Conservation (phyloP, 2,888 invertebrate genomes). For the Craniophora ligustri region DNA sequence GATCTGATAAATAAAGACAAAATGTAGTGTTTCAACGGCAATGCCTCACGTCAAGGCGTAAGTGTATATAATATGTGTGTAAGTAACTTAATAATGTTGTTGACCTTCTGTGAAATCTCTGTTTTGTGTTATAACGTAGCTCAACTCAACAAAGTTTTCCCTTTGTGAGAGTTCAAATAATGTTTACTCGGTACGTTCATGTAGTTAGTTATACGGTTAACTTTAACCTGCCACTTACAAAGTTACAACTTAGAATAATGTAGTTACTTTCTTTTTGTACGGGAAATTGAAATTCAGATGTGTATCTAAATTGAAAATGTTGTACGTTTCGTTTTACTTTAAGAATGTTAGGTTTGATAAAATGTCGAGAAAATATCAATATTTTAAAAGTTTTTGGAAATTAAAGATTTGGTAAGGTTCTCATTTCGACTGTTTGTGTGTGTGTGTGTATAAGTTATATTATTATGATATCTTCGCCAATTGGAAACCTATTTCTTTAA, state of each 20-base stretch:
- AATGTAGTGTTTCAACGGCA: no score
- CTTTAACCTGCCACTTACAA: conserved; percentile 40
- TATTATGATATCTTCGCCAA: no score
- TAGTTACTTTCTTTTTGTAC: conserved; percentile 33
- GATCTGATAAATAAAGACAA: no score
- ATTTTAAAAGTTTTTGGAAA: no score
- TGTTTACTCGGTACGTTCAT: conserved; percentile 30
- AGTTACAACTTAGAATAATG: conserved; percentile 39
- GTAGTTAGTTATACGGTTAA: conserved; percentile 30
- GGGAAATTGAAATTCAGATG: conserved; percentile 31
- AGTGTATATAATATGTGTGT: no score
- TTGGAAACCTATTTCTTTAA: no score
- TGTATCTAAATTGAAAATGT: conserved; percentile 10
- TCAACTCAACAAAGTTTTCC: conserved; percentile 19
- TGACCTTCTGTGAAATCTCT: background rate
- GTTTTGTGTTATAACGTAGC: background rate
- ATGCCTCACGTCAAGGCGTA: no score
- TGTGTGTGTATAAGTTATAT: no score
- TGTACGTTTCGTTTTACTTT: background rate
- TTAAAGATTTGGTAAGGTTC: no score
- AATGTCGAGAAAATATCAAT: background rate
- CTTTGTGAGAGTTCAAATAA: conserved; percentile 31
- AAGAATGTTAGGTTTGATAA: background rate
- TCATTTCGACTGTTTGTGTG: no score
- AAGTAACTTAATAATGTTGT: no score